phyloP scores from a whole-genome alignment of 2,888 invertebrate genomes.

The Sinotaia quadrata region DNA sequence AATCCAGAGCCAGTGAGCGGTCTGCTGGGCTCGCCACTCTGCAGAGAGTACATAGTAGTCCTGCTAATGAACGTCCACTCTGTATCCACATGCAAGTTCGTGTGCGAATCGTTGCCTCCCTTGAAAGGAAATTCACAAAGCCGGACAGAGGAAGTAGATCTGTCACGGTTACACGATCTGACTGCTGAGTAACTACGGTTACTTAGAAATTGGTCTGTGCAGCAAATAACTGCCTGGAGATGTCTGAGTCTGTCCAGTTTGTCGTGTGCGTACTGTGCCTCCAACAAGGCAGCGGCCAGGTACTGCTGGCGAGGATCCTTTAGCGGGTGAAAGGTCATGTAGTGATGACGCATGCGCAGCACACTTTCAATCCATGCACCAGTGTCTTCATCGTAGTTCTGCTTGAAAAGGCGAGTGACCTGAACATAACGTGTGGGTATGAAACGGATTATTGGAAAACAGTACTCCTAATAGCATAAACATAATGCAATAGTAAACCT shows the following conservation, averaged over 20 bases:
- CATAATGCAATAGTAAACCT: neutral
- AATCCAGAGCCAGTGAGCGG: too few species aligned
- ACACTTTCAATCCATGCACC: slow-evolving; percentile 87
- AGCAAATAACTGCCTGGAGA: neutral
- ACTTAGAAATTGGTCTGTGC: neutral
- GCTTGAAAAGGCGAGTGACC: slow-evolving; percentile 97
- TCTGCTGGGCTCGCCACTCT: too few species aligned
- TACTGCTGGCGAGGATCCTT: slow-evolving; percentile 89
- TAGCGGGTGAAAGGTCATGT: slow-evolving; percentile 95
- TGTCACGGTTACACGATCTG: too few species aligned
- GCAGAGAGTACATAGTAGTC: too few species aligned
- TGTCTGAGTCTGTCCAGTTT: neutral
- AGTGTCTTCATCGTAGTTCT: slow-evolving; percentile 88
- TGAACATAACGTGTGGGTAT: slow-evolving; percentile 76
- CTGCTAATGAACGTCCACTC: too few species aligned
- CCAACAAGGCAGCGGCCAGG: slow-evolving; percentile 35
- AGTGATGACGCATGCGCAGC: slow-evolving; percentile 90
- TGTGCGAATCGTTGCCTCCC: too few species aligned
- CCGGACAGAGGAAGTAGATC: too few species aligned
- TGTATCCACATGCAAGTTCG: too few species aligned
- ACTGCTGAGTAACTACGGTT: too few species aligned
- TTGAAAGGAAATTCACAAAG: too few species aligned
- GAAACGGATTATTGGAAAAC: too few species aligned
- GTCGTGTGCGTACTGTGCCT: neutral
- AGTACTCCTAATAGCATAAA: neutral